These are phyloP conservation scores for Apostichopus californicus DNA, from an alignment of 35 echinoderm and acorn worm species.

Conservation along the genomic window DNA sequence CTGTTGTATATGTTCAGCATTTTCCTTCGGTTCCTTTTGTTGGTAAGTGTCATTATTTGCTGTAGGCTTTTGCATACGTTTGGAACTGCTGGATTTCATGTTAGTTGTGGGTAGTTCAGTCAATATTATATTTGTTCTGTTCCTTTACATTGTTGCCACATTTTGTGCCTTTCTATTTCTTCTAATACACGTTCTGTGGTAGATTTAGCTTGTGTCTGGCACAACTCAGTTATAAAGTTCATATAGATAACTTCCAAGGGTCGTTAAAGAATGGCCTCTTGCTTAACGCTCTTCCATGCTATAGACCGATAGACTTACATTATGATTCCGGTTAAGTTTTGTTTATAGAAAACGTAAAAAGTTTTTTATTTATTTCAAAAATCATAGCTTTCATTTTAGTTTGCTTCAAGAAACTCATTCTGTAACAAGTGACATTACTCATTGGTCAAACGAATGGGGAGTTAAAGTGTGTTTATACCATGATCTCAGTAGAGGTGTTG, in stretches of 20 bases:
- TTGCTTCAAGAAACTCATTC: conserved; percentile 45
- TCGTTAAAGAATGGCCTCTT: too few relatives aligned
- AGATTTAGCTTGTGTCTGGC: background rate
- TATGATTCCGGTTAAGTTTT: too few relatives aligned
- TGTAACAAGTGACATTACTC: background rate
- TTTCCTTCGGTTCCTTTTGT: conserved; percentile 15
- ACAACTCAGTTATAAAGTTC: conserved; percentile 12
- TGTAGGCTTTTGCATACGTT: background rate
- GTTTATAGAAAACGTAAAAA: conserved; percentile 17
- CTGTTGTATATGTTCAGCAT: background rate
- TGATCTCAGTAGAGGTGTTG: conserved; percentile 6
- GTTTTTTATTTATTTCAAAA: conserved; percentile 12
- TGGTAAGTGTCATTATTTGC: background rate
- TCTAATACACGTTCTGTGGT: too few relatives aligned
- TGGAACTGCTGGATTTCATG: too few relatives aligned
- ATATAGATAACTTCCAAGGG: background rate
- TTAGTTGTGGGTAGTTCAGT: too few relatives aligned
- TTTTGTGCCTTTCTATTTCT: too few relatives aligned
- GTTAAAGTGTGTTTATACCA: background rate
- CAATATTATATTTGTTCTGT: too few relatives aligned
- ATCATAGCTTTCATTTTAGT: background rate
- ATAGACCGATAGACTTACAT: too few relatives aligned
- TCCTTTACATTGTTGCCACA: too few relatives aligned
- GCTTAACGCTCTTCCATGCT: background rate
- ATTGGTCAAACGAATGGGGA: background rate